Base-by-base conservation (phyloP, 2,888 invertebrate genomes). In the Linyphia triangularis region DNA sequence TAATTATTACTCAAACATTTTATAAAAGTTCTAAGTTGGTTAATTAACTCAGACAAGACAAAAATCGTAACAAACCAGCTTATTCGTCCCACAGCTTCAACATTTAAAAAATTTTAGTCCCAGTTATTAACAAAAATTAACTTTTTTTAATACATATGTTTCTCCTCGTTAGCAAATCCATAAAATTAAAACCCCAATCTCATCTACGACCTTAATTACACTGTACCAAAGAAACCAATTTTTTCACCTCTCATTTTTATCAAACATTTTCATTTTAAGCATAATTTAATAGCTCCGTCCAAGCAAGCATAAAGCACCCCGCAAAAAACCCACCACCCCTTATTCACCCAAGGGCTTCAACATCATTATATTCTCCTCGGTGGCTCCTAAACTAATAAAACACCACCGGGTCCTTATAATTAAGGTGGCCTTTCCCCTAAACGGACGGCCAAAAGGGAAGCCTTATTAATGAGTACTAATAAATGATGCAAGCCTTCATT, bases 401-500 rank as follows among this genome's bases (percentile, higher is more conserved):
- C 77, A 77, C 69, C 85, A 75, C 77, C 69, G 81, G 86, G 51
- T n/a, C 81, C 73, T 75, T 73, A 72, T 86, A 86, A 86, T 86
- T 81, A 86, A 73, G 81, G 81, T 81, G 81, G 86, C 79, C 81
- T 75, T 22, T 67, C 57, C 51, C 63, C 70, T 82, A 70, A 70
- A 82, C 26, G 72, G 69, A 67, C 70, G 67, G 73, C 67, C 63
- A 37, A 33, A 33, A n/a, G 61, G 59, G 85, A 77, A 67, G 70
- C 85, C 78, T 72, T 85, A 85, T 85, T 85, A 85, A 85, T 85
- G 85, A 59, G 84, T 19, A 57, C 86, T 86, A 81, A 86, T 86
- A 86, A 86, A 86, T 86, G 86, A 86, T 86, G 86, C 86, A 86
- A 19, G 81, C 73, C 81, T 86, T 86, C 86, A 86, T 86, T 86